These are phyloP conservation scores for Habroteleia sp. DNA, from an alignment of 2,888 invertebrate genomes.

Conservation along the genomic window DNA sequence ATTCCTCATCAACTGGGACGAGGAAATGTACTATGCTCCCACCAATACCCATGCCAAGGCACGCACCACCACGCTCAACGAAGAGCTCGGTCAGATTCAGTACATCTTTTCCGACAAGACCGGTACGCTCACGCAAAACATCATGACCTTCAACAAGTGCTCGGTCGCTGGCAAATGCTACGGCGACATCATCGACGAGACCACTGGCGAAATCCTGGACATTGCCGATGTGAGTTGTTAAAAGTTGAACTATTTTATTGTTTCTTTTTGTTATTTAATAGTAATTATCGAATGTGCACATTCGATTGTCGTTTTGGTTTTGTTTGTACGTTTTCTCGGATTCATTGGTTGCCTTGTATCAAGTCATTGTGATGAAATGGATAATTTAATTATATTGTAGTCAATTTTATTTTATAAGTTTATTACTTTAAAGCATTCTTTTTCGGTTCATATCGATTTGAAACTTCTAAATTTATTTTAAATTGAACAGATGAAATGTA, in stretches of 20 bases:
- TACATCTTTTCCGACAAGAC: slow-evolving; percentile 99
- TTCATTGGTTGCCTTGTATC: too few relatives aligned
- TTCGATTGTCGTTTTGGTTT: background rate
- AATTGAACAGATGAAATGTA: too few relatives aligned
- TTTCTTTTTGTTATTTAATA: background rate
- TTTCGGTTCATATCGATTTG: too few relatives aligned
- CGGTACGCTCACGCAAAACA: slow-evolving; percentile 99
- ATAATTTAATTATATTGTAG: too few relatives aligned
- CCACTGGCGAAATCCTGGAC: slow-evolving; percentile 93
- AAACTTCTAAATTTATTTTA: too few relatives aligned
- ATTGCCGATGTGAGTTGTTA: slow-evolving; percentile 87
- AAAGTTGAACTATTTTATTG: background rate
- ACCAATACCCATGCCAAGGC: slow-evolving; percentile 96
- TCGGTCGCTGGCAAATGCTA: slow-evolving; percentile 95
- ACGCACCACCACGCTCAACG: slow-evolving; percentile 98
- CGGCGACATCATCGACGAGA: slow-evolving; percentile 94
- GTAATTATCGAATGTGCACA: background rate
- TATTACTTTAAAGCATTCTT: too few relatives aligned
- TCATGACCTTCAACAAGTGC: slow-evolving; percentile 99
- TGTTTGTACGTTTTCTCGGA: too few relatives aligned
- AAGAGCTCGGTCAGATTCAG: slow-evolving; percentile 99
- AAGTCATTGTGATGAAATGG: too few relatives aligned
- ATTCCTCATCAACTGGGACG: slow-evolving; percentile 99
- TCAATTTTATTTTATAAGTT: too few relatives aligned
- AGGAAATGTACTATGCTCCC: slow-evolving; percentile 97